Base-by-base conservation (phyloP, 1,140 invertebrate species). In the Drosophila willistoni region DNA sequence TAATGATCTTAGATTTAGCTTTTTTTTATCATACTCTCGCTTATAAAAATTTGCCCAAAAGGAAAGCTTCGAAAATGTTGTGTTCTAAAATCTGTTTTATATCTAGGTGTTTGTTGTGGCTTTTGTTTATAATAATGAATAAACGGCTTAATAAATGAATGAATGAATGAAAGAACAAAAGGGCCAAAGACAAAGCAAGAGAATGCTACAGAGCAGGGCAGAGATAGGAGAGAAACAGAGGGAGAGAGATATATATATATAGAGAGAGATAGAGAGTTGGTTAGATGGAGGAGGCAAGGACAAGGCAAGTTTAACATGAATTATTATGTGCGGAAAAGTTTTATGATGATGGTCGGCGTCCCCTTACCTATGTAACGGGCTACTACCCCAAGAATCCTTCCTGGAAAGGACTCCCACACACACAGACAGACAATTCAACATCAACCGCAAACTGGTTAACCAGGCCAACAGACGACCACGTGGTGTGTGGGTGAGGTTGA, bases 271-370 rank as follows among this genome's bases (percentile, higher is more conserved):
- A 59, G 22, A 59, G 22, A 69, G 71, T 56, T 9, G 5, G 41
- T 29, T 29, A 59, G 62, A 44, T n/a, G n/a, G 5, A 64, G 29
- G 9, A 41, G 55, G 19, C 42, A 39, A 13, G 56, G 44, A 51
- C 54, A 33, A 63, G 73, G 56, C 55, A 83, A 81, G 80, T 89
- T 89, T 89, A 89, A 89, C 81, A 89, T 89, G 84, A 89, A 81
- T 84, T 89, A 89, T 89, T 81, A 89, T 75, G 84, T 89, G 84
- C 71, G 70, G 77, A 78, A 89, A 87, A 87, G 84, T 89, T 89
- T 71, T 73, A 89, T 87, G 77, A 70, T 66, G 75, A 39, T 39
- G 36, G 36, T 39, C 36, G 36, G 1, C 0, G 36, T 4, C 36
- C 12, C 10, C 10, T 13, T 3, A 13, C 36, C 36, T n/a, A 36